A percentile compares a stretch with the other conserved stretches of the same genome.
Conservation (phyloP, 2,113 vertebrate genomes). For the Nannobrachium achirus region DNA sequence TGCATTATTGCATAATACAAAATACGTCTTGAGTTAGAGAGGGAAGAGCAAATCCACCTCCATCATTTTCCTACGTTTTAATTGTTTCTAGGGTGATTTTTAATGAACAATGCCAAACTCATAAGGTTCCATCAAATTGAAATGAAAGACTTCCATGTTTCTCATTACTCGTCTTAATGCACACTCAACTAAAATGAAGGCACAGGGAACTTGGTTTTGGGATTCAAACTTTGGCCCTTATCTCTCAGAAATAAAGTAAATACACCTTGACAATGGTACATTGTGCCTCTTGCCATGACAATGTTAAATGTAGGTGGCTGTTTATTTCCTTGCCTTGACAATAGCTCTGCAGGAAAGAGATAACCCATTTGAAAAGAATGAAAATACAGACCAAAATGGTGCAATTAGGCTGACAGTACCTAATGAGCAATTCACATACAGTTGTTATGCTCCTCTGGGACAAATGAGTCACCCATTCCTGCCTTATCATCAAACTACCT, state of each 20-base stretch:
- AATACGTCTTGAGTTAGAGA: slow-evolving; percentile 22
- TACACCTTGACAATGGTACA: slow-evolving; percentile 40
- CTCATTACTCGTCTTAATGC: slow-evolving; percentile 29
- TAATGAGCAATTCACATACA: slow-evolving; percentile 51
- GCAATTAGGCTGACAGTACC: slow-evolving; percentile 45
- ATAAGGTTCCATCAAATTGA: slow-evolving; percentile 8
- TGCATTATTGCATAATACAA: slow-evolving; percentile 20
- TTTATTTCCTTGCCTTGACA: slow-evolving; percentile 40
- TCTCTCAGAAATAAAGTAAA: slow-evolving; percentile 43
- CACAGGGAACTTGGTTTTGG: slow-evolving; percentile 22
- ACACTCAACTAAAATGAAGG: slow-evolving; percentile 24
- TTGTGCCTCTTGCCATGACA: slow-evolving; percentile 35
- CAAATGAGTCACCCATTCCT: slow-evolving; percentile 65
- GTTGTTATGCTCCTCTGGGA: slow-evolving; percentile 47
- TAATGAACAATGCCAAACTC: slow-evolving; percentile 39
- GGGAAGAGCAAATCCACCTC: slow-evolving; percentile 22
- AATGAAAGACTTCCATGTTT: slow-evolving; percentile 16
- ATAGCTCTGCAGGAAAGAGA: slow-evolving; percentile 61
- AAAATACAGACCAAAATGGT: slow-evolving; percentile 45
- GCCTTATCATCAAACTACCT: slow-evolving; percentile 52
- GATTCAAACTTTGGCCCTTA: slow-evolving; percentile 41
- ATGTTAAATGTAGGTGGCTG: slow-evolving; percentile 51
- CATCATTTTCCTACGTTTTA: slow-evolving; percentile 32
- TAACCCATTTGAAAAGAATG: slow-evolving; percentile 57
- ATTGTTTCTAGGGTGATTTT: slow-evolving; percentile 46